These are phyloP conservation scores for Micropterix aruncella DNA, from an alignment of 2,888 invertebrate genomes.

Conservation along the genomic window DNA sequence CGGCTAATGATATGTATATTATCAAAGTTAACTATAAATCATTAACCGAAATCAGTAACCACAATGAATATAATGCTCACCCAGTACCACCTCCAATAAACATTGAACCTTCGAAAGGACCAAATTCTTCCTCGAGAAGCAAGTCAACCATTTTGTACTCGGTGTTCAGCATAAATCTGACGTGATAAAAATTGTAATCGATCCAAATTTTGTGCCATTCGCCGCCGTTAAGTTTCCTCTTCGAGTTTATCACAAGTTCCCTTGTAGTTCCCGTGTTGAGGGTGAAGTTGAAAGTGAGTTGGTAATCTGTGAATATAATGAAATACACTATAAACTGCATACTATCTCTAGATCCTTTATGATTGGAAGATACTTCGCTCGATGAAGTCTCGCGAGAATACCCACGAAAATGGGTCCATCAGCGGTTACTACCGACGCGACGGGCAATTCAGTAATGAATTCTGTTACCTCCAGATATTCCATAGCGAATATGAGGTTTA, in stretches of 20 bases:
- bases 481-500: too few species aligned
- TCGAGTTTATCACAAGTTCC: slow-evolving; percentile 70
- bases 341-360: too few species aligned
- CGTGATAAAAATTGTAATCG: slow-evolving; percentile 88
- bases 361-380: too few species aligned
- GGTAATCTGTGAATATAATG: slow-evolving; percentile 50
- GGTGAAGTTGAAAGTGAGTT: slow-evolving; percentile 80
- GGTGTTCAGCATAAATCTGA: slow-evolving; percentile 84
- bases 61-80: slow-evolving; percentile 27
- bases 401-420: too few species aligned
- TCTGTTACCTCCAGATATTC: too few species aligned
- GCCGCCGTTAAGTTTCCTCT: slow-evolving; percentile 73
- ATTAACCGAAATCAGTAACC: too few species aligned
- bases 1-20: too few species aligned
- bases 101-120: slow-evolving; percentile 87
- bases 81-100: slow-evolving; percentile 87
- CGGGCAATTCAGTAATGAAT: too few species aligned
- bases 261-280: slow-evolving; percentile 71
- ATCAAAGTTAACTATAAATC: too few species aligned
- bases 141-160: slow-evolving; percentile 81
- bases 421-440: too few species aligned
- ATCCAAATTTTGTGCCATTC: slow-evolving; percentile 97
- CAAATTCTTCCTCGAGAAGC: slow-evolving; percentile 74
- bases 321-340: too few species aligned
- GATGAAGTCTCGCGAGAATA: too few species aligned